phyloP scores from a whole-genome alignment of 1,140 invertebrate genomes.

The Neocloeon triangulifer region DNA sequence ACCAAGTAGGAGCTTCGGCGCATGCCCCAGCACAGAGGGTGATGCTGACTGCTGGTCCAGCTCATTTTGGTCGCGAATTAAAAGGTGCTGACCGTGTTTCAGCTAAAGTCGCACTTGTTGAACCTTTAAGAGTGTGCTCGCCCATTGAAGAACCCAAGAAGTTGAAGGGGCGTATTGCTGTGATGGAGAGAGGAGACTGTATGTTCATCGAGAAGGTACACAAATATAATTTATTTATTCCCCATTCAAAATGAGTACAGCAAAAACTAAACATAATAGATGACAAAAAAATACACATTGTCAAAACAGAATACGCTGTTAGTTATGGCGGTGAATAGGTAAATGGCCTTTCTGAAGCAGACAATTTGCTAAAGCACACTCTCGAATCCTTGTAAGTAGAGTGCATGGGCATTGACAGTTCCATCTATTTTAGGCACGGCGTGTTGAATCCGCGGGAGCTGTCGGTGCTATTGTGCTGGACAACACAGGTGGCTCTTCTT shows the following conservation, averaged over 20 bases:
- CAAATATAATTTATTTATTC: too few relatives aligned
- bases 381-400: too few relatives aligned
- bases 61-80: slow-evolving; percentile 73
- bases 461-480: slow-evolving; percentile 74
- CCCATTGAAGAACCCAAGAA: slow-evolving; percentile 32
- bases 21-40: too few relatives aligned
- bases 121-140: slow-evolving; percentile 44
- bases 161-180: slow-evolving; percentile 51
- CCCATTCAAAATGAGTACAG: too few relatives aligned
- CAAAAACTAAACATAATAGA: too few relatives aligned
- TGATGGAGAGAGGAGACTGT: slow-evolving; percentile 74
- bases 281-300: too few relatives aligned
- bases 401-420: too few relatives aligned
- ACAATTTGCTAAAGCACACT: too few relatives aligned
- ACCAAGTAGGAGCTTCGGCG: slow-evolving; percentile 14
- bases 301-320: too few relatives aligned
- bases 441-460: slow-evolving; percentile 62
- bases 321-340: too few relatives aligned
- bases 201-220: slow-evolving; percentile 84
- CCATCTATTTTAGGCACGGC: slow-evolving; percentile 34
- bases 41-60: slow-evolving; percentile 54
- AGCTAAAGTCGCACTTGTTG: slow-evolving; percentile 34
- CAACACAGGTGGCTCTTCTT: slow-evolving; percentile 50
- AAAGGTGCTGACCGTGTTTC: slow-evolving; percentile 27
- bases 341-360: too few relatives aligned